phyloP scores from a whole-genome alignment of 2,888 invertebrate species.

The Caenorhabditis sp. region DNA sequence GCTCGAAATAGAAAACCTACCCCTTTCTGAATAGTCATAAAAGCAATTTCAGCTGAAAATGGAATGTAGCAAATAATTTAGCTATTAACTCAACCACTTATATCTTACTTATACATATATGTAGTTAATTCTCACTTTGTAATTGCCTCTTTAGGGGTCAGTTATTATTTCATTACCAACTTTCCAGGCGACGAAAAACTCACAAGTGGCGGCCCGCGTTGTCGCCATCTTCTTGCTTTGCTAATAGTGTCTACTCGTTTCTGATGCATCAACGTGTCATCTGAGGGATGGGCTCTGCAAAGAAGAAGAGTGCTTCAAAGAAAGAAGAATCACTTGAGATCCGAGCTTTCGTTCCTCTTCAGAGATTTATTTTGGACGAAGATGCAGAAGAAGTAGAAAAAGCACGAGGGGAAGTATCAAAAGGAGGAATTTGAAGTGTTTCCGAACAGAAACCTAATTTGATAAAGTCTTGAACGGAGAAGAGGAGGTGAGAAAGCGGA shows the following conservation, averaged over 20 bases:
- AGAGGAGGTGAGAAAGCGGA: not conserved
- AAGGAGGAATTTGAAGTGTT: constrained; percentile 41
- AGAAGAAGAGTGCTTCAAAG: not conserved
- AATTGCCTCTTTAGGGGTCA: too few species aligned
- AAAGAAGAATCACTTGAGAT: constrained; percentile 13
- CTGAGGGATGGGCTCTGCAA: constrained; percentile 18
- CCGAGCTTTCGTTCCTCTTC: constrained; percentile 33
- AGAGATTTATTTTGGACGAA: not conserved
- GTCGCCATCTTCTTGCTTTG: constrained; percentile 63
- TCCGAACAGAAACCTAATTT: constrained; percentile 36
- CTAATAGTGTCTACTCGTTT: constrained; percentile 30
- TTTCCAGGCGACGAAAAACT: constrained; percentile 34
- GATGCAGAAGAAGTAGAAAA: not conserved
- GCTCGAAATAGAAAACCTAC: too few species aligned
- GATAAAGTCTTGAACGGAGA: constrained; percentile 26
- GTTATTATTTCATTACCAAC: not conserved
- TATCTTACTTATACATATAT: too few species aligned
- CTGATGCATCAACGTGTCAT: constrained; percentile 59
- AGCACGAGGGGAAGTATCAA: constrained; percentile 6
- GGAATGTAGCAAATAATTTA: too few species aligned
- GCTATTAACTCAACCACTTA: too few species aligned
- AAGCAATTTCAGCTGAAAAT: too few species aligned
- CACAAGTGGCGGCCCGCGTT: constrained; percentile 71
- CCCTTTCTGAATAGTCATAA: too few species aligned
- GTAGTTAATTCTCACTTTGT: too few species aligned